Evolutionary conservation across 2,888 invertebrate genomes (phyloP), one percentile per base, ranked within the genome.

Genomic region (Chymomyza amoena): DNA sequence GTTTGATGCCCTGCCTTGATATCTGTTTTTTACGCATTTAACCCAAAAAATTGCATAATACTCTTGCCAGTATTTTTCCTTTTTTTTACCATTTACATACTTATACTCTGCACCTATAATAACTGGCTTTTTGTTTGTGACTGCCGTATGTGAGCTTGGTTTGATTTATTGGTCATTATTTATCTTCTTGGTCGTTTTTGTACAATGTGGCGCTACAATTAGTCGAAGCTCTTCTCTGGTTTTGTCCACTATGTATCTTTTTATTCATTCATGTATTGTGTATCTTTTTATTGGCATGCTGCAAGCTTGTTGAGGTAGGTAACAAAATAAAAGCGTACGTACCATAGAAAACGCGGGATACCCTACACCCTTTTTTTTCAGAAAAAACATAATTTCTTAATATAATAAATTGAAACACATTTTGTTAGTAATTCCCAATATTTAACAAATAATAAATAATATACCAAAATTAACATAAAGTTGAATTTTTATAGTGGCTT

Each of bases 171-270:
- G 66, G 13, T 68, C 63, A 54, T 18, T 60, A 50, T 72, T 69
- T 64, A 18, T 67, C 62, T 69, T 45, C 39, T 45, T 45, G 39
- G 28, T 59, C 71, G 64, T 70, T 79, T 73, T 79, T 79, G 72
- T 63, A 64, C 73, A 76, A 67, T 52, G 18, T 60, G 64, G 62
- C 69, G 64, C 68, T 72, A 78, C 81, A 78, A 81, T 78, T 79
- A 77, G 75, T 77, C 74, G 70, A 74, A 45, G 10, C 39, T 13
- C 13, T 45, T 13, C 39, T 6, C 39, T 45, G 39, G 39, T 45
- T 45, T 45, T 13, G 39, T 45, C 39, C 13, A 45, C 39, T 13
- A 13, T 45, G 39, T 45, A 13, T 45, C 39, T 45, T 45, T 45
- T 32, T 9, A 45, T 45, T 45, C 39, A 45, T 13, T 45, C 13